Evolutionary conservation across 2,888 invertebrate genomes (phyloP).

Genomic region (Heteromurus nitidus): DNA sequence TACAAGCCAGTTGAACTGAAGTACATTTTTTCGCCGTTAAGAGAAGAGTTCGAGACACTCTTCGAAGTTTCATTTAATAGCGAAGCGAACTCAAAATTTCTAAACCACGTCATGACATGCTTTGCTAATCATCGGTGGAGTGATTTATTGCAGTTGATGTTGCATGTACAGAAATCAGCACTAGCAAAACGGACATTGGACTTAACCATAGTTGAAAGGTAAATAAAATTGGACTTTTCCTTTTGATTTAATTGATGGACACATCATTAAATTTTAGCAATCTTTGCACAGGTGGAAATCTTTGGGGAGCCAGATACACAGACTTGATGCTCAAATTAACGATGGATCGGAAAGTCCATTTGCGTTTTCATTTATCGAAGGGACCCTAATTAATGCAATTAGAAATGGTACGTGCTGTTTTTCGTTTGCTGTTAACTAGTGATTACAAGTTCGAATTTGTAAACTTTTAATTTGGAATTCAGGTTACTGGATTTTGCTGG

Average conservation of each 20-base stretch:
- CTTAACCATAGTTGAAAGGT: constrained; percentile 70
- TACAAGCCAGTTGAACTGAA: constrained; percentile 95
- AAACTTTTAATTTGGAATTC: too few relatives aligned
- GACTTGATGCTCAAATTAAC: constrained; percentile 85
- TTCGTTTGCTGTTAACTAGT: too few relatives aligned
- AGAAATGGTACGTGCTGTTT: constrained; percentile 78
- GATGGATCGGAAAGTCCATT: constrained; percentile 80
- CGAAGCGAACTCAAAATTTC: constrained; percentile 87
- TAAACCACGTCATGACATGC: constrained; percentile 84
- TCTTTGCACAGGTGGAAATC: constrained; percentile 79
- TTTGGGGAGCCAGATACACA: constrained; percentile 82
- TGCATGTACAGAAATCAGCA: constrained; percentile 83
- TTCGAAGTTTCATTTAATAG: constrained; percentile 86
- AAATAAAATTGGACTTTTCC: not conserved
- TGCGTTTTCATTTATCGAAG: constrained; percentile 94
- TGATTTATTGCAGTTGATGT: constrained; percentile 85
- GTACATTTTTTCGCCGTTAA: constrained; percentile 87
- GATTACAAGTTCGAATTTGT: too few relatives aligned
- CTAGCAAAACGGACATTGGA: constrained; percentile 73
- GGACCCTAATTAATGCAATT: constrained; percentile 92
- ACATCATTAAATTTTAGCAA: not conserved
- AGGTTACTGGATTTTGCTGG: constrained; percentile 96
- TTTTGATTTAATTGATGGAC: not conserved
- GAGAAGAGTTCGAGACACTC: constrained; percentile 87
- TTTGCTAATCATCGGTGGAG: constrained; percentile 85